phyloP scores from a whole-genome alignment of 2,888 invertebrate species.

The Theristus sp. region DNA sequence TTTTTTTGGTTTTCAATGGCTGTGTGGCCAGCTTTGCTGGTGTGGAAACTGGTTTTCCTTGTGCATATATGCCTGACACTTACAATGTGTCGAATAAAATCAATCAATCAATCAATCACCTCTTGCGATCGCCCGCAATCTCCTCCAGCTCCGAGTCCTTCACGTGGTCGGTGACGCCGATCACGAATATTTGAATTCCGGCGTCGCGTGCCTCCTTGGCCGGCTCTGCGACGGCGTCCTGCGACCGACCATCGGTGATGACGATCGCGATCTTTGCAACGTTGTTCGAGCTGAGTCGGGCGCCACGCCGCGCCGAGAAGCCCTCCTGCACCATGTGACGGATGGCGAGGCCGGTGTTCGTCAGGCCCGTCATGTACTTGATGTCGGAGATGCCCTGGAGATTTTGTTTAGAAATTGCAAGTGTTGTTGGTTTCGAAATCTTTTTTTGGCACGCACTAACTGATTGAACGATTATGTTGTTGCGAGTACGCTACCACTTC shows the following conservation, averaged over 20 bases:
- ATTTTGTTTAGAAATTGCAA: no score
- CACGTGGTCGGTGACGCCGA: constrained; percentile 30
- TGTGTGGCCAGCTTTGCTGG: no score
- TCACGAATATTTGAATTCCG: constrained; percentile 28
- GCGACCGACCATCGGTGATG: constrained; percentile 32
- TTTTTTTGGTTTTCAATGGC: neutral
- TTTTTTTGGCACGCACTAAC: no score
- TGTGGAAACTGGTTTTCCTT: no score
- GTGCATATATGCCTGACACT: no score
- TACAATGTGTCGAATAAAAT: no score
- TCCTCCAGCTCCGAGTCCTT: constrained; percentile 25
- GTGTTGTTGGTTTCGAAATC: no score
- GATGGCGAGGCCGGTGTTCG: constrained; percentile 27
- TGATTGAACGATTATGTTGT: no score
- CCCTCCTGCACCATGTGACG: constrained; percentile 27
- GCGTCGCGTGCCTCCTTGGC: constrained; percentile 8
- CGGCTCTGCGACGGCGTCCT: constrained; percentile 6
- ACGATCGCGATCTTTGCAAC: constrained; percentile 30
- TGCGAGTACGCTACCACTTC: no score
- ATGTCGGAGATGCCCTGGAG: constrained; percentile 15
- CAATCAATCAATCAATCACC: no score
- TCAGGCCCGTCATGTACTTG: constrained; percentile 25
- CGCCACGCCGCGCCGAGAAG: constrained; percentile 24
- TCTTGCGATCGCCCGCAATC: constrained; percentile 27
- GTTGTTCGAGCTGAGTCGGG: constrained; percentile 13